A percentile compares a stretch with the other conserved stretches of the same genome.
Evolutionary conservation across 2,888 invertebrate species (phyloP).

Genomic region (Luperina nickerlii): DNA sequence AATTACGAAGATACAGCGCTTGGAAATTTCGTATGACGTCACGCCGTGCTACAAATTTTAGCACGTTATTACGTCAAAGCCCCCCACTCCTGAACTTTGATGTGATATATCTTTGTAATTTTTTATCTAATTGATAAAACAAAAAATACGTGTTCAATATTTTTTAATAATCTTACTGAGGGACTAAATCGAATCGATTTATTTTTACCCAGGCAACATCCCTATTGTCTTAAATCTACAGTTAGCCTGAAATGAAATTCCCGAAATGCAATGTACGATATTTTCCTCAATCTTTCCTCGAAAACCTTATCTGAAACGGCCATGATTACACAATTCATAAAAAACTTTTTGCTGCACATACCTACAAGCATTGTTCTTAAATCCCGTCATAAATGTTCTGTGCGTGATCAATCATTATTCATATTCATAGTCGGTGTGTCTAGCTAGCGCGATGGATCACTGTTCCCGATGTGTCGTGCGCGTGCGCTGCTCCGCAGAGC

Average conservation of each 20-base stretch:
- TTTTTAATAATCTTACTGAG: too few species aligned
- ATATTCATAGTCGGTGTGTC: constrained; percentile 4
- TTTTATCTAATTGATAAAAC: too few species aligned
- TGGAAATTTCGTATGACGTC: too few species aligned
- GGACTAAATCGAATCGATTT: too few species aligned
- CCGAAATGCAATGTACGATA: constrained; percentile 7
- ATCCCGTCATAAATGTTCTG: constrained; percentile 13
- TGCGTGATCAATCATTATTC: constrained; percentile 30
- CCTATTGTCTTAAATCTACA: background rate
- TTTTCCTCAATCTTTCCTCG: constrained; percentile 24
- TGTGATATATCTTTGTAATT: too few species aligned
- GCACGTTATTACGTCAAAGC: too few species aligned
- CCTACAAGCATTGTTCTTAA: constrained; percentile 1
- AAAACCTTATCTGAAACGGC: background rate
- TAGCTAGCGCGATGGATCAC: constrained; percentile 15
- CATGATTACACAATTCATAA: constrained; percentile 5
- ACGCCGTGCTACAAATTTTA: too few species aligned
- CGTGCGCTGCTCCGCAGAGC: constrained; percentile 15
- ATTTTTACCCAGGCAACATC: too few species aligned
- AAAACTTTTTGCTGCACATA: constrained; percentile 5
- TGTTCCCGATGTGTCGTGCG: constrained; percentile 43
- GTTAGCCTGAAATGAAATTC: constrained; percentile 9
- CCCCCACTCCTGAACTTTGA: too few species aligned
- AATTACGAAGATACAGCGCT: too few species aligned
- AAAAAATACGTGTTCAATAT: too few species aligned